These are phyloP conservation scores for Thamnaconus septentrionalis DNA, from an alignment of 2,113 vertebrate species.

Conservation along the genomic window DNA sequence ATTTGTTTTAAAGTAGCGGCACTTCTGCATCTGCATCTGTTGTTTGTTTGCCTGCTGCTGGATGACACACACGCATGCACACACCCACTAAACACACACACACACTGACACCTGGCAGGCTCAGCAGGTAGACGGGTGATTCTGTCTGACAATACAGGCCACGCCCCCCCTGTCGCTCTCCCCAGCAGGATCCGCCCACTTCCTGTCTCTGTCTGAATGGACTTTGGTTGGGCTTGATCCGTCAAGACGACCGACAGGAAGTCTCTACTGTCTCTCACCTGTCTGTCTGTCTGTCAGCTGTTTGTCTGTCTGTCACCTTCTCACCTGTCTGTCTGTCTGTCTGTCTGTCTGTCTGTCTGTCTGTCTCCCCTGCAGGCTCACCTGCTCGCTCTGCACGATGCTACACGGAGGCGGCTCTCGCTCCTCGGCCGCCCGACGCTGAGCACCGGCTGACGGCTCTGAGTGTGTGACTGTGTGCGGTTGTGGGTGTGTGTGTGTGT, in stretches of 20 bases:
- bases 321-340: not conserved
- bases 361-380: too few species aligned
- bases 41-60: too few species aligned
- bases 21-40: not conserved
- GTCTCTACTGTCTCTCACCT: too few species aligned
- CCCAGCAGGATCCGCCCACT: too few species aligned
- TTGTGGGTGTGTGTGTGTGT: not conserved
- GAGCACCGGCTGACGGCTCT: too few species aligned
- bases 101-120: slow-evolving; percentile 33
- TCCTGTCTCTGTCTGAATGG: not conserved
- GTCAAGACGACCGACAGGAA: too few species aligned
- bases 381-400: too few species aligned
- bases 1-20: slow-evolving; percentile 18
- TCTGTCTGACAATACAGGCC: too few species aligned
- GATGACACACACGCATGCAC: slow-evolving; percentile 11
- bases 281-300: not conserved
- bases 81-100: not conserved
- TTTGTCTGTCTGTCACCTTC: not conserved
- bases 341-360: slow-evolving; percentile 19
- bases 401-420: too few species aligned
- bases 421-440: too few species aligned
- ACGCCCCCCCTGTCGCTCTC: too few species aligned
- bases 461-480: not conserved
- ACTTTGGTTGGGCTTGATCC: too few species aligned
- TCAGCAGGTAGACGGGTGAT: not conserved